These are phyloP conservation scores for Netelia virgata DNA, from an alignment of 2,888 invertebrate genomes.

Conservation along the genomic window DNA sequence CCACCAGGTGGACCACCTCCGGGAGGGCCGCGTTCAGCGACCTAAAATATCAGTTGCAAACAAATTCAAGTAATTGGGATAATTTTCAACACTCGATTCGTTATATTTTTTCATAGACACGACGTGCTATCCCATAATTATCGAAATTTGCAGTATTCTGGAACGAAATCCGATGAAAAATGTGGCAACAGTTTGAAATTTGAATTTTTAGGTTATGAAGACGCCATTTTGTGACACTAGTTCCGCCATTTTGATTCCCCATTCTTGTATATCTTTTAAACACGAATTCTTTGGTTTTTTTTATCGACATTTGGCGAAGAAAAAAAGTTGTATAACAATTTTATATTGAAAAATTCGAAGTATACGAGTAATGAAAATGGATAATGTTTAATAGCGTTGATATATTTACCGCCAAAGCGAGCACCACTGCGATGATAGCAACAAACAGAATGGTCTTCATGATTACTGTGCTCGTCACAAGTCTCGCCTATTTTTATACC, in stretches of 20 bases:
- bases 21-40: slow-evolving; percentile 35
- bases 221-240: too few relatives aligned
- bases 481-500: slow-evolving; percentile 46
- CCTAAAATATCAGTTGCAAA: background rate
- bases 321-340: background rate
- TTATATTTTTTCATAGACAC: background rate
- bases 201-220: too few relatives aligned
- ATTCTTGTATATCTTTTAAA: too few relatives aligned
- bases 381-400: background rate
- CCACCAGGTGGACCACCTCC: slow-evolving; percentile 28
- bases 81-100: background rate
- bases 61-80: background rate
- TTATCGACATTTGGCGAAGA: too few relatives aligned
- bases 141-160: background rate
- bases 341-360: background rate
- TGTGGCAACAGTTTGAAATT: too few relatives aligned
- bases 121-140: too few relatives aligned
- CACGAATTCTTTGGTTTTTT: too few relatives aligned
- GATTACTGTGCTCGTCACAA: slow-evolving; percentile 10
- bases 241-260: too few relatives aligned
- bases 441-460: slow-evolving; percentile 56
- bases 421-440: slow-evolving; percentile 42
- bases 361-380: background rate
- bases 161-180: background rate
- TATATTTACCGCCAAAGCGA: slow-evolving; percentile 56